These are phyloP conservation scores for Bucorvus abyssinicus DNA, from an alignment of 2,797 vertebrate species.

Conservation along the genomic window DNA sequence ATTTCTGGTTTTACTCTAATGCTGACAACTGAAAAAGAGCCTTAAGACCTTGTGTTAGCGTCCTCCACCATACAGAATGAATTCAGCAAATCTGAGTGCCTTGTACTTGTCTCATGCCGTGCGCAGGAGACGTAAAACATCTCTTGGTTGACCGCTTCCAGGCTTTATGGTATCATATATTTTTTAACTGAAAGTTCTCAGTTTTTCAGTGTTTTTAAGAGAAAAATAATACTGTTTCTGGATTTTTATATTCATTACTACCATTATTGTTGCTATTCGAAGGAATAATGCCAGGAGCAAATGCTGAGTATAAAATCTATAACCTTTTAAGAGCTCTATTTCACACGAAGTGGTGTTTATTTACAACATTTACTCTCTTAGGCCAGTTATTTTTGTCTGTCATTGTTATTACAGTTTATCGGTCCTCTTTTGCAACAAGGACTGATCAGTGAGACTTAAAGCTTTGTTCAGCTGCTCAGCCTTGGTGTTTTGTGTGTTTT, in stretches of 20 bases:
- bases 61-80: neutral
- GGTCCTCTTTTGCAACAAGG: neutral
- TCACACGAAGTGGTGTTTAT: neutral
- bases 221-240: neutral
- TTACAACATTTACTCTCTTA: neutral
- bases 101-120: neutral
- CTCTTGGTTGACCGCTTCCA: neutral
- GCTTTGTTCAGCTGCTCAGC: slow-evolving; percentile 20
- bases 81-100: neutral
- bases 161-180: neutral
- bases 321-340: neutral
- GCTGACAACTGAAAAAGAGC: neutral
- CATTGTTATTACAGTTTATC: neutral
- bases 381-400: neutral
- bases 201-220: neutral
- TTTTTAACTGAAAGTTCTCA: neutral
- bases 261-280: neutral
- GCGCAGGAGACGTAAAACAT: fast-evolving
- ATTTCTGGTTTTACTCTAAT: neutral
- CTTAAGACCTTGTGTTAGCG: neutral
- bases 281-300: neutral
- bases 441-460: neutral
- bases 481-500: slow-evolving; percentile 10
- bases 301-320: neutral
- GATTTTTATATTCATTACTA: neutral